phyloP scores from a whole-genome alignment of 2,888 invertebrate species.

The Phlogophora meticulosa region DNA sequence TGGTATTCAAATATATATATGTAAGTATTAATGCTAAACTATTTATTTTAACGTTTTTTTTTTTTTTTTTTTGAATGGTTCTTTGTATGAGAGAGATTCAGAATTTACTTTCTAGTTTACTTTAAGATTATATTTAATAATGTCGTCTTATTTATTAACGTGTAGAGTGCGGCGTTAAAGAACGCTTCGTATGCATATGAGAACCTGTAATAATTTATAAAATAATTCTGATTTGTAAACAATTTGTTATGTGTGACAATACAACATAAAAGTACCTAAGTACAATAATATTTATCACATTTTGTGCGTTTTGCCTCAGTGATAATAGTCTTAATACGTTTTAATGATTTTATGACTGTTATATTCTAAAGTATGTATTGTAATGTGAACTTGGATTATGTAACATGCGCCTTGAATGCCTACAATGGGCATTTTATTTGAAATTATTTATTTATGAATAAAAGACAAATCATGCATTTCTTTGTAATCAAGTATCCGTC shows the following conservation, averaged over 20 bases:
- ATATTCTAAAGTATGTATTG: background rate
- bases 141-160: background rate
- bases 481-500: background rate
- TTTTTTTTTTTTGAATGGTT: background rate
- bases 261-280: background rate
- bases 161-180: background rate
- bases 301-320: background rate
- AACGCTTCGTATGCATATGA: background rate
- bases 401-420: background rate
- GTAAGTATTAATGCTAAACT: background rate
- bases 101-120: background rate
- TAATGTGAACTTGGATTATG: slow-evolving; percentile 12
- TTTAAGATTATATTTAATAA: background rate
- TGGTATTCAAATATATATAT: slow-evolving; percentile 7
- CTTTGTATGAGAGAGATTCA: background rate
- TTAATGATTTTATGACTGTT: background rate
- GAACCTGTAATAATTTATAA: slow-evolving; percentile 14
- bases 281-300: slow-evolving; percentile 6
- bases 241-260: slow-evolving; percentile 15
- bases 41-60: slow-evolving; percentile 15
- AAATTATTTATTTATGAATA: background rate
- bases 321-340: background rate
- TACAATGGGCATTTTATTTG: background rate
- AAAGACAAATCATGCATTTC: background rate
- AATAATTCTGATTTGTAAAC: slow-evolving; percentile 2